These are phyloP conservation scores for Proteles cristata DNA, from an alignment of 2,113 vertebrate species.

Conservation along the genomic window DNA sequence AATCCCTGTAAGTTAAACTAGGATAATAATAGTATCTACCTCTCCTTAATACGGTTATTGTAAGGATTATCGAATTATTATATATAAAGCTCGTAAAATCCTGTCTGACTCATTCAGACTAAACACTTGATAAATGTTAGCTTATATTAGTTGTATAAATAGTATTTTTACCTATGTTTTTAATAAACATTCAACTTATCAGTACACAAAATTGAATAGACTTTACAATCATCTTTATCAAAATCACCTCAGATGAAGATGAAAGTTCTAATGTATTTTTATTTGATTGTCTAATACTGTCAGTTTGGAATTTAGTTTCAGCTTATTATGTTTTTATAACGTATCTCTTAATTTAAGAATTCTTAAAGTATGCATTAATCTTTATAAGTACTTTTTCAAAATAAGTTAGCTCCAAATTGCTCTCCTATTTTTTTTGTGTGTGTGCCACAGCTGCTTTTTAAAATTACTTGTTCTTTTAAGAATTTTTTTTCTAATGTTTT, in stretches of 20 bases:
- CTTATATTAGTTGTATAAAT: background rate
- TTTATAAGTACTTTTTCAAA: background rate
- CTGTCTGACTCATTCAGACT: background rate
- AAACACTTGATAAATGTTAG: constrained; percentile 28
- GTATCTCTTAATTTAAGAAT: background rate
- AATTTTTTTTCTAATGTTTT: no score
- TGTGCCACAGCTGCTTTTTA: background rate
- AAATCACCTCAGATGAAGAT: background rate
- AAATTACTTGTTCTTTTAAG: background rate
- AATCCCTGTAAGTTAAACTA: background rate
- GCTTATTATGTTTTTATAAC: constrained; percentile 14
- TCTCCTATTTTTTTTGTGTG: background rate
- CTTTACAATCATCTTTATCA: background rate
- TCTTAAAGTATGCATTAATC: constrained; percentile 1
- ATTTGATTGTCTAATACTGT: background rate
- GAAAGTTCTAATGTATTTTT: constrained; percentile 20
- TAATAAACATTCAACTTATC: background rate
- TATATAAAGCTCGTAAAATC: constrained; percentile 11
- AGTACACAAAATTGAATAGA: background rate
- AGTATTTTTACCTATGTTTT: background rate
- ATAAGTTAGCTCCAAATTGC: background rate
- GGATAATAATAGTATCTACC: background rate
- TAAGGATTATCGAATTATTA: background rate
- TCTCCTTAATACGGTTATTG: background rate
- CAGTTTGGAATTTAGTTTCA: constrained; percentile 29